Evolutionary conservation across 1,140 invertebrate genomes (phyloP), one percentile per base, ranked within the genome.

Genomic region (Drosophila kohkoa): DNA sequence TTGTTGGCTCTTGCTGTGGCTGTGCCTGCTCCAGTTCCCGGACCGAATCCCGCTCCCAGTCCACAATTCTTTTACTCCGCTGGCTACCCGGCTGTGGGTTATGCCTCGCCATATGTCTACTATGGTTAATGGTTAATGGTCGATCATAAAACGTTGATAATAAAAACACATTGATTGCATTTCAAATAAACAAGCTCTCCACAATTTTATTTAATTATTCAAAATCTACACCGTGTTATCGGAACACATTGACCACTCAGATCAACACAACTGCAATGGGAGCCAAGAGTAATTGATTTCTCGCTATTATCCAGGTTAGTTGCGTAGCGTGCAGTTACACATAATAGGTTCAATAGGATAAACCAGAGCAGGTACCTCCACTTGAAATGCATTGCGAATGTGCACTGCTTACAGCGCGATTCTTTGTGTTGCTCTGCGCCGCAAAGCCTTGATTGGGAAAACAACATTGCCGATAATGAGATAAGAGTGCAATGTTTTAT

Each of bases 71-170:
- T 77, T 20, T 90, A 90, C 72, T 73, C 82, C 5, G 67, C 75
- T 1, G 80, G 68, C 11, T 91, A 91, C 57, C 89, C 89, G n/a
- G 79, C 75, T 16, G 67, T 85, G 35, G 82, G 54, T 11, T 90
- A 90, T 10, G 60, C 69, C 6, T 91, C 83, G 0, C 83, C 88
- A 2, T 90, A 90, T 64, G 71, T 82, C 46, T 90, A 80, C 68
- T 87, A 90, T 59, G 86, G 82, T 8, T 89, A 38, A 15, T 15
- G 15, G 15, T 15, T 15, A 15, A 62, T 32, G 32, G 32, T 35
- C 11, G 38, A 5, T 13, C 16, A 16, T 0, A 7, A 2, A 49
- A 5, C 15, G 48, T 3, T 25, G 10, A 32, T 28, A 52, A 52
- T 52, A 30, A 52, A 52, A 52, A 13, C 5, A 30, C 3, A 30